Evolutionary conservation across 2,113 vertebrate genomes (phyloP).

Genomic region (Amazona vittata): DNA sequence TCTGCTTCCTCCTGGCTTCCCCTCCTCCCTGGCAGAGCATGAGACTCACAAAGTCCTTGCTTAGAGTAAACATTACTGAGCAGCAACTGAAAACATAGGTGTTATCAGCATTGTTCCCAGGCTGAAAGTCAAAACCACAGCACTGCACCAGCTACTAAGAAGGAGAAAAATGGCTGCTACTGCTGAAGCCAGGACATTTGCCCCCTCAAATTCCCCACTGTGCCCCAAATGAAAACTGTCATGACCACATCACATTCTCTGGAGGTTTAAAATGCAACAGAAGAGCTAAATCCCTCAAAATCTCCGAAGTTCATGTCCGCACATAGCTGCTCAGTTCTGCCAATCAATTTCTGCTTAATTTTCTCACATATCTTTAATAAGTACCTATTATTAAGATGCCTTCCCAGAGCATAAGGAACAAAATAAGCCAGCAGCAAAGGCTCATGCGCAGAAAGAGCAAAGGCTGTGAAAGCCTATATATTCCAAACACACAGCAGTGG

Average conservation of each 20-base stretch:
- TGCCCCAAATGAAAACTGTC: background rate
- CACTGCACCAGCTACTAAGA: background rate
- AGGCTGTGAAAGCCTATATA: background rate
- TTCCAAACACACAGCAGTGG: background rate
- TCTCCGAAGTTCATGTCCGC: fast-evolving
- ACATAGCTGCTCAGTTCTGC: background rate
- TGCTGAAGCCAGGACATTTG: background rate
- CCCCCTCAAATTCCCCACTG: background rate
- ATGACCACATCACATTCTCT: fast-evolving
- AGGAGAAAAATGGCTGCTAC: background rate
- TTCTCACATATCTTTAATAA: background rate
- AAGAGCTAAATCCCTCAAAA: background rate
- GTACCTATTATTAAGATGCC: background rate
- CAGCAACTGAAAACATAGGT: background rate
- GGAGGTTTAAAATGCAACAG: background rate
- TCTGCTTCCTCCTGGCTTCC: too few relatives aligned
- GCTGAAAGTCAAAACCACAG: background rate
- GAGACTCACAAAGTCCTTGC: background rate
- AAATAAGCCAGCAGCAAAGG: background rate
- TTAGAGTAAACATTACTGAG: background rate
- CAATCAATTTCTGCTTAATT: background rate
- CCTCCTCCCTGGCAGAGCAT: too few relatives aligned
- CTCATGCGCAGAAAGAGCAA: background rate
- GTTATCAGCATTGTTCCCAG: background rate
- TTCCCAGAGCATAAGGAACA: background rate